These are phyloP conservation scores for Aurelia sp. DNA, from an alignment of 30 jellyfish, hydroid and myxozoan species.

Conservation along the genomic window DNA sequence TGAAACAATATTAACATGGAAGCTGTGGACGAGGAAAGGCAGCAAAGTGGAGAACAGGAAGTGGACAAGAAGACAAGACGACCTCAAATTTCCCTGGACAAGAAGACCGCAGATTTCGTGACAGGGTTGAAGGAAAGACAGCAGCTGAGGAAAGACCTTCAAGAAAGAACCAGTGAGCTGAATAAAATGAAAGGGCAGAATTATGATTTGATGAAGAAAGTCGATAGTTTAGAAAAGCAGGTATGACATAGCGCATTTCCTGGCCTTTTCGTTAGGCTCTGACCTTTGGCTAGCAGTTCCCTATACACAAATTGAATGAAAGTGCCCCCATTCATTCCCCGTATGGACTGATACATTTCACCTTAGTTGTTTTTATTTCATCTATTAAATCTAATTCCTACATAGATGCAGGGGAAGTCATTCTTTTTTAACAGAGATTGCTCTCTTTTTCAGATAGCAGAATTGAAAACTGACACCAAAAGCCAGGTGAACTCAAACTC, in stretches of 20 bases:
- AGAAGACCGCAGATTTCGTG: constrained; percentile 75
- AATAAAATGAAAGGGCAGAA: constrained; percentile 85
- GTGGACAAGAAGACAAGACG: no score
- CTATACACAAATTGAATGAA: no score
- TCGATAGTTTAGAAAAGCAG: constrained; percentile 83
- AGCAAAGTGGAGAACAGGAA: constrained; percentile 21
- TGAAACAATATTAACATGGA: not conserved
- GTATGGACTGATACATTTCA: no score
- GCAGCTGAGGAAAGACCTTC: constrained; percentile 67
- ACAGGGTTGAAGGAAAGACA: constrained; percentile 84
- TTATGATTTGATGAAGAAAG: constrained; percentile 78
- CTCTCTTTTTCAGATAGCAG: constrained; percentile 26
- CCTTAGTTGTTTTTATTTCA: no score
- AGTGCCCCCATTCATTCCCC: no score
- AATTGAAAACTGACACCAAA: constrained; percentile 36
- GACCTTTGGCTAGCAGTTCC: no score
- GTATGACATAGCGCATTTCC: constrained; percentile 20
- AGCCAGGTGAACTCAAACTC: constrained; percentile 6
- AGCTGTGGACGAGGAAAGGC: constrained; percentile 7
- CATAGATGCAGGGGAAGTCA: no score
- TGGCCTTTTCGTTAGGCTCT: no score
- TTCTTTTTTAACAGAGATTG: not conserved
- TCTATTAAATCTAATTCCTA: no score
- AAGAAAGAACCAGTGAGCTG: constrained; percentile 68
- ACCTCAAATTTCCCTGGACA: no score